Evolutionary conservation across 2,797 vertebrate genomes (phyloP).

Genomic region (Coracias cyanogaster): DNA sequence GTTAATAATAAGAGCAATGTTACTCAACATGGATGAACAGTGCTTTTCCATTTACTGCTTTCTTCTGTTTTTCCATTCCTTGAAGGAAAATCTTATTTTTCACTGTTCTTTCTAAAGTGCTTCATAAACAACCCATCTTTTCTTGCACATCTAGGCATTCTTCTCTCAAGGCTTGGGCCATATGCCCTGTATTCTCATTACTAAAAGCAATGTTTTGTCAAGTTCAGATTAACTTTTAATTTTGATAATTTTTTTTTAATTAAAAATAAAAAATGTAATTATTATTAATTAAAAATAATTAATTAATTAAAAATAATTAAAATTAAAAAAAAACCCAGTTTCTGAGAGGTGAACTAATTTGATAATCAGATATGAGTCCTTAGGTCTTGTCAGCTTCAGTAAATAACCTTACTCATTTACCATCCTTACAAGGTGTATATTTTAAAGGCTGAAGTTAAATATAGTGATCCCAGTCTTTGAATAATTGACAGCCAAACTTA

Average conservation of each 20-base stretch:
- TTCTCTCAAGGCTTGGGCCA: neutral
- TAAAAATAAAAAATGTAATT: neutral
- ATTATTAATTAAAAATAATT: too few relatives aligned
- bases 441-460: neutral
- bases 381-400: neutral
- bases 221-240: neutral
- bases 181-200: neutral
- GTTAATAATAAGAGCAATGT: neutral
- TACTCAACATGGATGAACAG: accelerated
- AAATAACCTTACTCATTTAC: neutral
- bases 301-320: too few relatives aligned
- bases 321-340: neutral
- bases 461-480: neutral
- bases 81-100: neutral
- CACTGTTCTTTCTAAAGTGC: neutral
- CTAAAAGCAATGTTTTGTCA: neutral
- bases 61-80: neutral
- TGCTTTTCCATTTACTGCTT: neutral
- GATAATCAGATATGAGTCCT: neutral
- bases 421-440: neutral
- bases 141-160: neutral
- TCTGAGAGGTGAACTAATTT: neutral
- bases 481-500: neutral
- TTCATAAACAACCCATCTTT: neutral
- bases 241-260: neutral